A percentile compares a stretch with the other conserved stretches of the same genome.
These are phyloP conservation scores for Amphimallon solstitiale DNA, from an alignment of 2,888 invertebrate species.

Conservation along the genomic window DNA sequence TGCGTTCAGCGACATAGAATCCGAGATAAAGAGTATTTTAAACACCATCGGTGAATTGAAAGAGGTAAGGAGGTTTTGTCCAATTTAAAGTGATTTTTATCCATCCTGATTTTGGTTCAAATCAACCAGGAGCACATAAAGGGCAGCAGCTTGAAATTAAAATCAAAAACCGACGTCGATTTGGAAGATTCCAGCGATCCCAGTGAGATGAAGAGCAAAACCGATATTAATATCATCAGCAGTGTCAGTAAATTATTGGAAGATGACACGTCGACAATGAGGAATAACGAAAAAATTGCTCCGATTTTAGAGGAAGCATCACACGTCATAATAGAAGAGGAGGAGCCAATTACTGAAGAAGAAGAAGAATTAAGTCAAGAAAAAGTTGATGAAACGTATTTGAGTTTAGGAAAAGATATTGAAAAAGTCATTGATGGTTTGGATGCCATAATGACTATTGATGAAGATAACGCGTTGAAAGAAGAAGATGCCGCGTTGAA, in stretches of 20 bases:
- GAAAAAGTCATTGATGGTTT: constrained; percentile 34
- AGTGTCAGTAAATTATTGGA: neutral
- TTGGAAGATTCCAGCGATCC: neutral
- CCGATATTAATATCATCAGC: neutral
- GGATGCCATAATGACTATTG: constrained; percentile 24
- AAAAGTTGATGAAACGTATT: neutral
- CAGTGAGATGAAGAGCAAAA: neutral
- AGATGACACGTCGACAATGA: neutral
- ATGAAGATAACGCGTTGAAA: neutral
- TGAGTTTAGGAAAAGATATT: constrained; percentile 17
- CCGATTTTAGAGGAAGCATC: neutral
- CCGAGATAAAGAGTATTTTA: constrained; percentile 35
- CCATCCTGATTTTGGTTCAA: constrained; percentile 1
- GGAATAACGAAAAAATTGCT: neutral
- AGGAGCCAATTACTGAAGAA: neutral
- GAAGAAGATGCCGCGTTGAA: neutral
- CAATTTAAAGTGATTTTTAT: too few relatives aligned
- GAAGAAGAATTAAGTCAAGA: neutral
- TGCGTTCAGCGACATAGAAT: constrained; percentile 36
- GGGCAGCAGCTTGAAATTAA: neutral
- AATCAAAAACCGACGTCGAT: constrained; percentile 14
- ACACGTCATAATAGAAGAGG: neutral
- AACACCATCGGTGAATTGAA: constrained; percentile 17
- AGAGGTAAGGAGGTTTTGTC: constrained; percentile 9
- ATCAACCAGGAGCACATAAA: constrained; percentile 1